Evolutionary conservation across 2,113 vertebrate species (phyloP).

Genomic region (Solea senegalensis): DNA sequence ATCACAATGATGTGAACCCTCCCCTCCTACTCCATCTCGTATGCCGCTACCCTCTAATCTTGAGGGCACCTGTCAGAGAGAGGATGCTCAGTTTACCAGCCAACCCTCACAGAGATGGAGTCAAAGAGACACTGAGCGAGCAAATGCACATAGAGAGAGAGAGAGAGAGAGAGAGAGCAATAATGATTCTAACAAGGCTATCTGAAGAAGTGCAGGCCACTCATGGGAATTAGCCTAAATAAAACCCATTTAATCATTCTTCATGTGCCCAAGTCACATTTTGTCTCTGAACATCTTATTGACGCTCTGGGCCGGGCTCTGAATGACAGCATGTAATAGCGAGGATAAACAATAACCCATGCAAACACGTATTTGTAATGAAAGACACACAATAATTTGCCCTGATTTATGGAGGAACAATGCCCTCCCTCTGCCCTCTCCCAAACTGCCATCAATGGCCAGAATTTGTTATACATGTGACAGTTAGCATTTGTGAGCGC

Average conservation of each 20-base stretch:
- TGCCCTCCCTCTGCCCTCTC: slow-evolving; percentile 37
- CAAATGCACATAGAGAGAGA: slow-evolving; percentile 32
- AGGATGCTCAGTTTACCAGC: slow-evolving; percentile 51
- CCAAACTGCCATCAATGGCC: slow-evolving; percentile 43
- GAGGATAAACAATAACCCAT: slow-evolving; percentile 12
- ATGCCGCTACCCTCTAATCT: slow-evolving; percentile 34
- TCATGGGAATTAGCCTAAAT: slow-evolving; percentile 49
- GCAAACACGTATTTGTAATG: slow-evolving; percentile 2
- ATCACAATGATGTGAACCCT: slow-evolving; percentile 42
- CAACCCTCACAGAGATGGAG: slow-evolving; percentile 14
- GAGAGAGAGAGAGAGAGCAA: too few relatives aligned
- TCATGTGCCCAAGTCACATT: slow-evolving; percentile 40
- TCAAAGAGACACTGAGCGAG: slow-evolving; percentile 11
- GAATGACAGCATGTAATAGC: slow-evolving; percentile 17
- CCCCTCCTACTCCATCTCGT: background rate
- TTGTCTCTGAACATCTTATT: slow-evolving; percentile 39
- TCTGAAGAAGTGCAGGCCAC: slow-evolving; percentile 14
- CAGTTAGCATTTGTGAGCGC: slow-evolving; percentile 40
- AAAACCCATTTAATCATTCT: slow-evolving; percentile 48
- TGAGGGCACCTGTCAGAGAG: slow-evolving; percentile 65
- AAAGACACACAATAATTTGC: slow-evolving; percentile 15
- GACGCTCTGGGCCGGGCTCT: slow-evolving; percentile 36
- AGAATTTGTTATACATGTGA: slow-evolving; percentile 53
- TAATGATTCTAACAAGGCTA: slow-evolving; percentile 41
- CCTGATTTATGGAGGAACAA: slow-evolving; percentile 49